Percentiles rank a stretch among this genome's conserved stretches.
phyloP scores from a whole-genome alignment of 2,113 vertebrate genomes.

The Acanthisitta chloris region DNA sequence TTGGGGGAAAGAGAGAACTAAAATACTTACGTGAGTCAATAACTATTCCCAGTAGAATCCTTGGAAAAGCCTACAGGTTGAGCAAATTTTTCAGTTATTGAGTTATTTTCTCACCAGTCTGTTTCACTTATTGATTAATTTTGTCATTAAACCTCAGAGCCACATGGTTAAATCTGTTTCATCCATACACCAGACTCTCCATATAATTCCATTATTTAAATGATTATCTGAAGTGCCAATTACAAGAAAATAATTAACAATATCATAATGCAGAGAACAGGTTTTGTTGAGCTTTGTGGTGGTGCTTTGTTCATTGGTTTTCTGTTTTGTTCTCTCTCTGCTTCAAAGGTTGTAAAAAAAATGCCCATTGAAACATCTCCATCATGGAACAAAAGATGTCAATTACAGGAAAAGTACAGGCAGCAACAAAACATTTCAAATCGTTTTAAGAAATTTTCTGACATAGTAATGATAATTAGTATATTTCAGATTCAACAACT shows the following conservation, averaged over 20 bases:
- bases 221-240: constrained; percentile 66
- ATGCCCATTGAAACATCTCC: background rate
- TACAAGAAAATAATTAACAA: constrained; percentile 73
- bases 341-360: constrained; percentile 7
- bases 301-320: constrained; percentile 6
- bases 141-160: constrained; percentile 61
- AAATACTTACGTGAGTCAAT: constrained; percentile 66
- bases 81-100: constrained; percentile 65
- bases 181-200: constrained; percentile 17
- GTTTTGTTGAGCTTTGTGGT: constrained; percentile 10
- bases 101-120: constrained; percentile 69
- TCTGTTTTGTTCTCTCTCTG: constrained; percentile 30
- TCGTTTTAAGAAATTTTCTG: constrained; percentile 68
- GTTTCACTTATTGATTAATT: constrained; percentile 76
- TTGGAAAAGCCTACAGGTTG: constrained; percentile 62
- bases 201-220: constrained; percentile 63
- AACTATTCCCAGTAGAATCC: constrained; percentile 64
- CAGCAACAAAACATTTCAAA: constrained; percentile 68
- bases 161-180: constrained; percentile 52
- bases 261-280: background rate
- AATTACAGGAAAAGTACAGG: constrained; percentile 21
- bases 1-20: constrained; percentile 29
- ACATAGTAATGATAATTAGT: constrained; percentile 70
- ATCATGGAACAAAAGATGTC: constrained; percentile 45
- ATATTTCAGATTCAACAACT: constrained; percentile 79